A percentile compares a stretch with the other conserved stretches of the same genome.
These are phyloP conservation scores for Lanistes nyassanus DNA, from an alignment of 1,140 invertebrate species.

Conservation along the genomic window DNA sequence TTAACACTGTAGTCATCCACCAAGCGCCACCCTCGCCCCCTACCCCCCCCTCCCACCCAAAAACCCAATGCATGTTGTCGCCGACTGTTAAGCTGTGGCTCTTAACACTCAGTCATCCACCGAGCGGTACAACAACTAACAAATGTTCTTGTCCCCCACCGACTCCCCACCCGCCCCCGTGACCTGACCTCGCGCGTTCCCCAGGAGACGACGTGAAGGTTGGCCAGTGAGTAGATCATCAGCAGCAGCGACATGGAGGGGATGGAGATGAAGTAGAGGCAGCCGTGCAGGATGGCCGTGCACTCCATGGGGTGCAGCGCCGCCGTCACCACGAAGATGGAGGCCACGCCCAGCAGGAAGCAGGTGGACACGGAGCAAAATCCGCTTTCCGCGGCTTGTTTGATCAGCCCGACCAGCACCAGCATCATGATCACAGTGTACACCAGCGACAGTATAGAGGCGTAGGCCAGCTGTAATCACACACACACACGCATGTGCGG, in stretches of 20 bases:
- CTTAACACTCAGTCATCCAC: no score
- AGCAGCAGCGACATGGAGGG: constrained; percentile 93
- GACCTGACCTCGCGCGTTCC: constrained; percentile 77
- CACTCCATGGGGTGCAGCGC: constrained; percentile 81
- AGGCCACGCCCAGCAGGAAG: constrained; percentile 45
- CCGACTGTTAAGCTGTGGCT: no score
- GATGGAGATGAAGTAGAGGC: constrained; percentile 91
- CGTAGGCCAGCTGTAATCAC: constrained; percentile 43
- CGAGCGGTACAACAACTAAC: no score
- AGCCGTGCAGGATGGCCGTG: constrained; percentile 78
- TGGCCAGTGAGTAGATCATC: constrained; percentile 89
- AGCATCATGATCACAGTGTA: constrained; percentile 57
- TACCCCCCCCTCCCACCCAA: no score
- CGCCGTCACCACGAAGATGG: constrained; percentile 74
- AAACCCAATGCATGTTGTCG: no score
- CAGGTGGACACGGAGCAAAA: constrained; percentile 52
- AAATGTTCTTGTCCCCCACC: no score
- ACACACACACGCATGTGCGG: no score
- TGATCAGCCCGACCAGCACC: constrained; percentile 50
- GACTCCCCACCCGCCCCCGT: background rate
- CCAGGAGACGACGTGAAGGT: constrained; percentile 90
- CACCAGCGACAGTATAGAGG: constrained; percentile 46
- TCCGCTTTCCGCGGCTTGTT: constrained; percentile 41
- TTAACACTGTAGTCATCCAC: no score
- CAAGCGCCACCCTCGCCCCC: no score